phyloP scores from a whole-genome alignment of 2,797 vertebrate genomes.

The Fringilla coelebs region DNA sequence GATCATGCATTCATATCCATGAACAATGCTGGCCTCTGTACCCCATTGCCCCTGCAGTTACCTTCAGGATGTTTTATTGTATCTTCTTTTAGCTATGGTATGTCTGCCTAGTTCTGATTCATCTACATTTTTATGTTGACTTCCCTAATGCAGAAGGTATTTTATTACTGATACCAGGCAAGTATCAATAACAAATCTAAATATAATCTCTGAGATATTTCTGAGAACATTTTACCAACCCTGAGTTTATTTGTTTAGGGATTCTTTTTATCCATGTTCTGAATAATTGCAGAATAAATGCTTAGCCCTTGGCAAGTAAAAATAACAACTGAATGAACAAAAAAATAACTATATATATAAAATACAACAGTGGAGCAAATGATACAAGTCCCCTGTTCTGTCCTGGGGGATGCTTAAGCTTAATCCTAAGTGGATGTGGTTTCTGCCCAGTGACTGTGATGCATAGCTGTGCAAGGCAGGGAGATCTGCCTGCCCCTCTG shows the following conservation, averaged over 20 bases:
- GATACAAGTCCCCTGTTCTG: background rate
- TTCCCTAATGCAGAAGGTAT: background rate
- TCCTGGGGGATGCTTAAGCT: background rate
- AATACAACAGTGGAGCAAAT: background rate
- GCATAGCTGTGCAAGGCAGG: background rate
- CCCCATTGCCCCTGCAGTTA: background rate
- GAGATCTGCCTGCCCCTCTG: background rate
- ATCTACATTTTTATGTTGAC: background rate
- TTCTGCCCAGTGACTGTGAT: rapidly evolving
- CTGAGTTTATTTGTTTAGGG: background rate
- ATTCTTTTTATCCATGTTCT: background rate
- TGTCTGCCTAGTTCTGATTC: background rate
- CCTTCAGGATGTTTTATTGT: background rate
- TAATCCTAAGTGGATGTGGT: background rate
- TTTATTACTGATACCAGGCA: background rate
- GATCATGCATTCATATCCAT: background rate
- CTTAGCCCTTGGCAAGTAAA: background rate
- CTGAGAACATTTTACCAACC: background rate
- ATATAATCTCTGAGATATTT: background rate
- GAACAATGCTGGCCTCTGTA: background rate
- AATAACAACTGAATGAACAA: background rate
- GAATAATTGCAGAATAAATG: background rate
- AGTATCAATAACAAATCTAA: background rate
- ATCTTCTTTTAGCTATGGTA: background rate
- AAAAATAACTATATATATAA: background rate